These are phyloP conservation scores for Corella eumyota DNA, from an alignment of 23 tunicate genomes.

Conservation along the genomic window DNA sequence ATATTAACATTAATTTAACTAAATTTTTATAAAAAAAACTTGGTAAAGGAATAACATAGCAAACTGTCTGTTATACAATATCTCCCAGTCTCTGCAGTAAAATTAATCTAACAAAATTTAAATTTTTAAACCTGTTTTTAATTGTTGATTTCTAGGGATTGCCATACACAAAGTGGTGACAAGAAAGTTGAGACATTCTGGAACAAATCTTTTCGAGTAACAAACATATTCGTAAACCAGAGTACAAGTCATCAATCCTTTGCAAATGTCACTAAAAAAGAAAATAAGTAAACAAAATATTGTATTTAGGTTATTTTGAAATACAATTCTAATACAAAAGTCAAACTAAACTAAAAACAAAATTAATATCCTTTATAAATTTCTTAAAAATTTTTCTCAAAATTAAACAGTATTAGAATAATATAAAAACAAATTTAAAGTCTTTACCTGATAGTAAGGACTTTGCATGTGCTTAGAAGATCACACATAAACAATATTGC, in stretches of 20 bases:
- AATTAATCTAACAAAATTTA: too few relatives aligned
- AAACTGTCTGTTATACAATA: too few relatives aligned
- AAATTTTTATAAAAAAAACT: too few relatives aligned
- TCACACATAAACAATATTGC: slow-evolving; percentile 68
- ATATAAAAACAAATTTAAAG: too few relatives aligned
- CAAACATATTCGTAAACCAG: slow-evolving; percentile 64
- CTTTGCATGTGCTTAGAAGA: slow-evolving; percentile 20
- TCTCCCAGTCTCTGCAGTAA: too few relatives aligned
- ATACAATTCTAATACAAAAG: too few relatives aligned
- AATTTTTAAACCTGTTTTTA: neutral
- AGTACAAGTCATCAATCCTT: slow-evolving; percentile 54
- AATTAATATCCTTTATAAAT: neutral
- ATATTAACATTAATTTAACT: too few relatives aligned
- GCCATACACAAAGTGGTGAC: slow-evolving; percentile 26
- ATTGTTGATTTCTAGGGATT: slow-evolving; percentile 10
- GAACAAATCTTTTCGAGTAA: slow-evolving; percentile 49
- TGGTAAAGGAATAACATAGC: too few relatives aligned
- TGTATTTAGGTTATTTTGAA: too few relatives aligned
- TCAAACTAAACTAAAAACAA: neutral
- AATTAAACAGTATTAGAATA: too few relatives aligned
- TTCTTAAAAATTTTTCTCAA: too few relatives aligned
- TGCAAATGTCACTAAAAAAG: slow-evolving; percentile 46
- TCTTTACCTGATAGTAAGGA: slow-evolving; percentile 32
- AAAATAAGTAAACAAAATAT: too few relatives aligned
- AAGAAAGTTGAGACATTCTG: slow-evolving; percentile 73